Evolutionary conservation across 2,888 invertebrate genomes (phyloP), one percentile per base, ranked within the genome.

Genomic region (Sphaerophoria rueppellii): DNA sequence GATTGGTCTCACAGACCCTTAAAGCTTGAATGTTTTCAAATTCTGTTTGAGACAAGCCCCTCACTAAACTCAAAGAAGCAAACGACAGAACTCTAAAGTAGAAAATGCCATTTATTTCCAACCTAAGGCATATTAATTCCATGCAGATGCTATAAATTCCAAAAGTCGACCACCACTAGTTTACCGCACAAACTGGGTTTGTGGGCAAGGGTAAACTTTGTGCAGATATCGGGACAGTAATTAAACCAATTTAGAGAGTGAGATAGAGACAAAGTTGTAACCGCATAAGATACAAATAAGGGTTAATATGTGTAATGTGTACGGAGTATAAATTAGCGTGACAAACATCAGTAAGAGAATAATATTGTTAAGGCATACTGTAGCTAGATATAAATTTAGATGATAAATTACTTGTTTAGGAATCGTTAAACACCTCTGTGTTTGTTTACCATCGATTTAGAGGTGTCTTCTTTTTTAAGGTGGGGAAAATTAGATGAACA

Each of bases 81-180:
- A 7, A 40, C 40, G 9, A 24, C 24, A 24, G 24, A 24, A 24
- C 24, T 24, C 24, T 9, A 40, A 11, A 9, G 11, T 43, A 43
- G 6, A 60, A 60, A 76, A 16, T 52, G 2, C 46, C n/a, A 69
- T 69, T 69, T 76, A 55, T 74, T 82, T 46, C 16, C 58, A 67
- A 48, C 71, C 58, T 60, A 43, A 50, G 50, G 32, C 75, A 48
- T 63, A 82, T 82, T 77, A 69, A 77, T 82, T 72, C 72, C 55
- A 77, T 82, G 82, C 82, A 82, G 82, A 77, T 82, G 69, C 78
- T 52, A 82, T 82, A 82, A 82, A 77, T 82, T 73, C 43, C 16
- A 32, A 67, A 76, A 72, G 67, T 73, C 55, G 63, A 73, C 57
- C 82, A 57, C 24, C 24, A 24, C 24, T 24, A 24, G 24, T 67